These are phyloP conservation scores for Nemoura dubitans DNA, from an alignment of 2,888 invertebrate species.

Conservation along the genomic window DNA sequence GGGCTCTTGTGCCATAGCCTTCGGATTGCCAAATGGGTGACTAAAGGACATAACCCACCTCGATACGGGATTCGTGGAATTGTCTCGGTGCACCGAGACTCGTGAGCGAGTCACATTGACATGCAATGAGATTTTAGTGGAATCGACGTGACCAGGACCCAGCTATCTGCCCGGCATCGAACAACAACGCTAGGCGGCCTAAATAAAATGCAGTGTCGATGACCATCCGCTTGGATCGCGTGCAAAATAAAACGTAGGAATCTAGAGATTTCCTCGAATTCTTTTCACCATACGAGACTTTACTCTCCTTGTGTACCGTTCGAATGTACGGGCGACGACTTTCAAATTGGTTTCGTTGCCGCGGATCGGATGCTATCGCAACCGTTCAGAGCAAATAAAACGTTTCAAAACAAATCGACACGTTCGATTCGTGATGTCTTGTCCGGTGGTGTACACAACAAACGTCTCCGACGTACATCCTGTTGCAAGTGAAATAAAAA, in stretches of 20 bases:
- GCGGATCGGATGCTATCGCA: too few relatives aligned
- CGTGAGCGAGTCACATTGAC: not conserved
- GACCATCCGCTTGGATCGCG: not conserved
- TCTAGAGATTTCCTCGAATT: not conserved
- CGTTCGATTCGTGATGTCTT: not conserved
- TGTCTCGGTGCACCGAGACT: not conserved
- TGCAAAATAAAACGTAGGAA: not conserved
- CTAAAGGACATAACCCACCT: conserved; percentile 4
- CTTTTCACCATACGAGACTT: not conserved
- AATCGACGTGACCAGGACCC: not conserved
- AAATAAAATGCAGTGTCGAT: not conserved
- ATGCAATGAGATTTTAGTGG: not conserved
- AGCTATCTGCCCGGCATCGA: not conserved
- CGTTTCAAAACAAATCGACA: not conserved
- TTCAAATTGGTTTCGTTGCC: too few relatives aligned
- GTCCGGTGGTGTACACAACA: not conserved
- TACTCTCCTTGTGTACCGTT: not conserved
- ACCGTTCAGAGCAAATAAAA: too few relatives aligned
- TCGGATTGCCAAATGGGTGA: conserved; percentile 2
- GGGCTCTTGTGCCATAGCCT: not conserved
- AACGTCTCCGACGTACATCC: not conserved
- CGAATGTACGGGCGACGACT: not conserved
- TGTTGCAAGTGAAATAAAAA: not conserved
- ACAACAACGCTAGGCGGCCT: not conserved
- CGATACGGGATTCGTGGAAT: not conserved